A percentile compares a stretch with the other conserved stretches of the same genome.
phyloP scores from a whole-genome alignment of 1,140 invertebrate genomes.

The Kradibia gibbosae region DNA sequence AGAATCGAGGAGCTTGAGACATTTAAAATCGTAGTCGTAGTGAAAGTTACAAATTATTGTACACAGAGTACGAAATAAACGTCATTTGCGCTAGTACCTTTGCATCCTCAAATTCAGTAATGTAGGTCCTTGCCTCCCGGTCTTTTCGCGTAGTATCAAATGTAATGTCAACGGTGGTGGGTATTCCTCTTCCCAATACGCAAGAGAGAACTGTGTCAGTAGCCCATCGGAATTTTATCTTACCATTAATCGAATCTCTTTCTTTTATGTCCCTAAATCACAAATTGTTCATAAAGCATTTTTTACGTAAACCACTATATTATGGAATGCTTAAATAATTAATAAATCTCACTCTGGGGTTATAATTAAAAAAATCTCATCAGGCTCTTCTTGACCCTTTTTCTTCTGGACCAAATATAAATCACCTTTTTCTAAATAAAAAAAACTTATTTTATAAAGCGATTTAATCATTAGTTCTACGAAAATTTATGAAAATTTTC shows the following conservation, averaged over 20 bases:
- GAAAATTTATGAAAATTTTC: too few relatives aligned
- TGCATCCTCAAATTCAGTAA: constrained; percentile 73
- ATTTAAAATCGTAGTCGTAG: neutral
- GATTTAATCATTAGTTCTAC: neutral
- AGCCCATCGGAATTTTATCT: constrained; percentile 75
- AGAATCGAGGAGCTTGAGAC: neutral
- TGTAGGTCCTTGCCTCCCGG: constrained; percentile 75
- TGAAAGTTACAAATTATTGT: neutral
- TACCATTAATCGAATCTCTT: constrained; percentile 70
- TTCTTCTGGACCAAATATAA: constrained; percentile 64
- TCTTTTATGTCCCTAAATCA: constrained; percentile 69
- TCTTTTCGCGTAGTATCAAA: constrained; percentile 77
- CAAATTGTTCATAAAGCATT: neutral
- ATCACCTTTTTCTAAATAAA: constrained; percentile 62
- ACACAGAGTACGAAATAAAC: neutral
- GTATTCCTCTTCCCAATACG: constrained; percentile 67
- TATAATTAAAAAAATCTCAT: constrained; percentile 68
- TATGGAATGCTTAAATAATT: constrained; percentile 19
- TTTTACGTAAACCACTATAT: neutral
- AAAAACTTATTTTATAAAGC: constrained; percentile 1
- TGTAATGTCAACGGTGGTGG: constrained; percentile 74
- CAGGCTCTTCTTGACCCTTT: constrained; percentile 60
- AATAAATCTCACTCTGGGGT: constrained; percentile 61
- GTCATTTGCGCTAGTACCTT: constrained; percentile 66
- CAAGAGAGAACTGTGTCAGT: constrained; percentile 75